Evolutionary conservation across 2,888 invertebrate species (phyloP), one percentile per base, ranked within the genome.

Genomic region (Amphimallon solstitiale): DNA sequence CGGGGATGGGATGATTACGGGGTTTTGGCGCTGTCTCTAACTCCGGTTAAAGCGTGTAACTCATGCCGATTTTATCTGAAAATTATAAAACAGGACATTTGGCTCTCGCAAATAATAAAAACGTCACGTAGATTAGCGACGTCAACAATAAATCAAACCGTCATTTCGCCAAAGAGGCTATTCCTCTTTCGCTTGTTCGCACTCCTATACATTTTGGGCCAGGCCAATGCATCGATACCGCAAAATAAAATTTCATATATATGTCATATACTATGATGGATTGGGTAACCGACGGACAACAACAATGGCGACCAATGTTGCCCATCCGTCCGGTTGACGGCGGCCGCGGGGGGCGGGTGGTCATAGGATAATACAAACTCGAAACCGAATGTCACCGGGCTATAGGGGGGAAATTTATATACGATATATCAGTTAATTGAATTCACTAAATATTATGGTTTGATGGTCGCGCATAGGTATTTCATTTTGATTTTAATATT

Each of bases 111-210:
- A 81, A 82, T 81, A 82, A 82, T 81, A 82, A 82, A 82, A 82
- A 81, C 79, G 81, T 81, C 81, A 81, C 80, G 79, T 81, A 82
- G 82, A 83, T 83, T 83, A 81, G 81, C 81, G 76, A 79, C 80
- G 82, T 82, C 81, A 81, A 77, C 79, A 76, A 82, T 82, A 82
- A 82, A 82, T 83, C 82, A 83, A 82, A 79, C 78, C 80, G 80
- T 81, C 81, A 82, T 81, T 81, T 79, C 77, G 40, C 78, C 74
- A 77, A 80, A 78, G 77, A 77, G 77, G 76, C 74, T 72, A 72
- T 72, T 69, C 70, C 63, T 64, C 67, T 67, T 63, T 51, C 67
- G 60, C 67, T 45, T 67, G 60, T 63, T 67, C 67, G 66, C 68
- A 63, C 68, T 67, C 64, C 65, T 37, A 60, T 66, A 65, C 65